Percentiles rank a stretch among this genome's conserved stretches.
phyloP scores from a whole-genome alignment of 64 coral and sea anemone species.

The Stichodactyla mertensii region DNA sequence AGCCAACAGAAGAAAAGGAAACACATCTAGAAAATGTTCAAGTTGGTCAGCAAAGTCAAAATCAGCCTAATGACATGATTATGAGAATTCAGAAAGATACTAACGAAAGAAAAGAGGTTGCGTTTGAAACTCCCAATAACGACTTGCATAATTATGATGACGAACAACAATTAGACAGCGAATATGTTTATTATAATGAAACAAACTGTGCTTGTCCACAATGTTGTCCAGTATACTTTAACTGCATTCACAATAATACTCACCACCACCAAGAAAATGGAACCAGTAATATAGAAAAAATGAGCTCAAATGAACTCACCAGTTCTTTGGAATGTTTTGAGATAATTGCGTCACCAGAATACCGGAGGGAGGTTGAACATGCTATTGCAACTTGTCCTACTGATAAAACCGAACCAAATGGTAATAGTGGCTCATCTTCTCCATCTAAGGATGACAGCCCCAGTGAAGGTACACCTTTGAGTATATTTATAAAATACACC shows the following conservation, averaged over 20 bases:
- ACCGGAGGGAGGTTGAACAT: neutral
- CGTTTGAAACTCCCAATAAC: neutral
- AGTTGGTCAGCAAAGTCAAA: neutral
- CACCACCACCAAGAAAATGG: neutral
- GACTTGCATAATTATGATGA: neutral
- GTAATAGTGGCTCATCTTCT: neutral
- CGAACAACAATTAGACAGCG: neutral
- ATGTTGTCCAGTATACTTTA: constrained; percentile 19
- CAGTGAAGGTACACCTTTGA: neutral
- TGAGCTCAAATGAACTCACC: constrained; percentile 10
- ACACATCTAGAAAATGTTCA: neutral
- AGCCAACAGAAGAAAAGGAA: neutral
- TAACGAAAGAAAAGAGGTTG: neutral
- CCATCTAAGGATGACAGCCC: constrained; percentile 11
- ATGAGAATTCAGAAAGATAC: neutral
- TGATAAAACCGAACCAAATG: neutral
- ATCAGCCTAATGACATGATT: neutral
- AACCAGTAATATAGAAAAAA: neutral
- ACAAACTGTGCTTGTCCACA: constrained; percentile 32
- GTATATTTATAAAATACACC: no score
- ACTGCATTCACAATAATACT: constrained; percentile 33
- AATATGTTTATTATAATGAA: neutral
- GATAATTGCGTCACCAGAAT: constrained; percentile 13
- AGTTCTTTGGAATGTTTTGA: constrained; percentile 66
- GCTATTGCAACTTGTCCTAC: constrained; percentile 1